A percentile compares a stretch with the other conserved stretches of the same genome.
Conservation (phyloP, 2,797 vertebrate genomes). For the Argyrosomus regius region DNA sequence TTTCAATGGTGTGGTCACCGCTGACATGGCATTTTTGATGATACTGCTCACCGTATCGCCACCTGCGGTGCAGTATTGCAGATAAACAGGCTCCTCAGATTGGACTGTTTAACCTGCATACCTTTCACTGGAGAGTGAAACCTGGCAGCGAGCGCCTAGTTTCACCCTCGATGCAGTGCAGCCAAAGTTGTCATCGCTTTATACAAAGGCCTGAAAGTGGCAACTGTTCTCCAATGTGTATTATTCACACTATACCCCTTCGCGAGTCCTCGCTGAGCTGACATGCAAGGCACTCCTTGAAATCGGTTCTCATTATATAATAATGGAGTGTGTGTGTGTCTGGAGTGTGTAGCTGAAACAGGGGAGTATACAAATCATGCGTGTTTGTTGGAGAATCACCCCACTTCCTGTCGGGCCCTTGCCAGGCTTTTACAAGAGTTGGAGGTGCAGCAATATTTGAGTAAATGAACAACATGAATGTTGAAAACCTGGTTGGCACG, state of each 20-base stretch:
- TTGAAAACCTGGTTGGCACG: neutral
- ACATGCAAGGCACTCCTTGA: slow-evolving; percentile 39
- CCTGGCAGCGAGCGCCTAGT: slow-evolving; percentile 20
- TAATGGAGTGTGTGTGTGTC: slow-evolving; percentile 47
- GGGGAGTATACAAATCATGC: slow-evolving; percentile 41
- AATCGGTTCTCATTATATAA: slow-evolving; percentile 58
- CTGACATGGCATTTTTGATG: slow-evolving; percentile 48
- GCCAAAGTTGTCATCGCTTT: neutral
- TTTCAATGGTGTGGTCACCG: slow-evolving; percentile 20
- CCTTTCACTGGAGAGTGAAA: slow-evolving; percentile 45
- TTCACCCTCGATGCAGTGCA: slow-evolving; percentile 4
- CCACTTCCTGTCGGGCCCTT: slow-evolving; percentile 48
- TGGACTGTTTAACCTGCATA: slow-evolving; percentile 43
- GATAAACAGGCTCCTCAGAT: slow-evolving; percentile 57
- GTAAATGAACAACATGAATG: neutral
- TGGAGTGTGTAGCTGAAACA: slow-evolving; percentile 4
- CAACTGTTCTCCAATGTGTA: neutral
- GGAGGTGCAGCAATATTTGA: slow-evolving; percentile 3
- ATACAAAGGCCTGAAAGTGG: neutral
- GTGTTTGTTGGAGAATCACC: slow-evolving; percentile 52
- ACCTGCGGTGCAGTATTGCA: slow-evolving; percentile 27
- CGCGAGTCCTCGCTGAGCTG: neutral
- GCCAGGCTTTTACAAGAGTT: slow-evolving; percentile 18
- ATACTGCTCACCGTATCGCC: slow-evolving; percentile 2
- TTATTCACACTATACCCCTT: slow-evolving; percentile 13